Conservation (phyloP, 2,797 vertebrate species). For the Centroberyx gerrardi region DNA sequence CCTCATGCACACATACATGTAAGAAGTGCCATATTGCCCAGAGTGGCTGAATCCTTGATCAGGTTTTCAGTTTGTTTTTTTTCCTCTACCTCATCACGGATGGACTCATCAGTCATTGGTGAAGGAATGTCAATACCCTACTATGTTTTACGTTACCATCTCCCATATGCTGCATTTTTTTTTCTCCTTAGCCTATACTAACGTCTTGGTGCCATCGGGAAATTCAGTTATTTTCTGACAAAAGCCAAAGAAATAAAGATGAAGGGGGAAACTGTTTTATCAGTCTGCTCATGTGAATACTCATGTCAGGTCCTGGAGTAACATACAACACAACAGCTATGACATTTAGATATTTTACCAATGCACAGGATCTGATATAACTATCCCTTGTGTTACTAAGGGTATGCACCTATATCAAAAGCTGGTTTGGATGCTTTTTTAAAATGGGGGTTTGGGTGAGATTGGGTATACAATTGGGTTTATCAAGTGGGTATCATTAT, state of each 20-base stretch:
- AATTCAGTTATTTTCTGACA: slow-evolving; percentile 9
- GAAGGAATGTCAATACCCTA: slow-evolving; percentile 78
- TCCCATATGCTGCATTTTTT: slow-evolving; percentile 63
- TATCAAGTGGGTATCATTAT: background rate
- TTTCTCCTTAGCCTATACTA: background rate
- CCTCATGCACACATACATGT: slow-evolving; percentile 50
- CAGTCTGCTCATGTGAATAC: no score
- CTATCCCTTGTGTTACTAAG: no score
- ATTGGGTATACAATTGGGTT: background rate
- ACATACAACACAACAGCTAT: no score
- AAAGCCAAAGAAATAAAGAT: slow-evolving; percentile 4
- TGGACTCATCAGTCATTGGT: slow-evolving; percentile 78
- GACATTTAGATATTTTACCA: no score
- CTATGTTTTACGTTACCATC: slow-evolving; percentile 68
- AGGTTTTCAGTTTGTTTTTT: slow-evolving; percentile 70
- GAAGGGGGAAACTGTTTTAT: no score
- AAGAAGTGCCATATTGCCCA: slow-evolving; percentile 38
- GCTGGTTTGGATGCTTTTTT: no score
- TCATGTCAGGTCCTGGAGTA: no score
- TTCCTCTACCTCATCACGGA: slow-evolving; percentile 72
- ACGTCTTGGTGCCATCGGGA: background rate
- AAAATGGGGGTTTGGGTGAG: background rate
- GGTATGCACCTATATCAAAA: no score
- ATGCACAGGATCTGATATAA: no score
- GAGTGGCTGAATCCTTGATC: slow-evolving; percentile 65